Evolutionary conservation across 2,797 vertebrate species (phyloP).

Genomic region (Schizopygopsis pylzovi): DNA sequence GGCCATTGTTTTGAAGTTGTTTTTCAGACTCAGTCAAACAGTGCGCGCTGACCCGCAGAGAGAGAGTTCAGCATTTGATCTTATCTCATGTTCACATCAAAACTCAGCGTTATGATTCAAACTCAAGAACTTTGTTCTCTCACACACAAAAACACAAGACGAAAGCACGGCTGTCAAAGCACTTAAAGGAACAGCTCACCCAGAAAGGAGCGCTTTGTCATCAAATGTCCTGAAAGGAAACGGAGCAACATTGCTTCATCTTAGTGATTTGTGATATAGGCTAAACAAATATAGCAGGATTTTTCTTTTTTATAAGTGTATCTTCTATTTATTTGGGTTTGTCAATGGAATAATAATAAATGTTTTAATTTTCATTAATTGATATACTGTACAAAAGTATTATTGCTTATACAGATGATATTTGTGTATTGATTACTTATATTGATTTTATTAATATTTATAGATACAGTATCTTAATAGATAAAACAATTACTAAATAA

Average conservation of each 20-base stretch:
- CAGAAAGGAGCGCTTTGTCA: background rate
- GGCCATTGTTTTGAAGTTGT: constrained; percentile 42
- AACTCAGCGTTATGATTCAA: constrained; percentile 17
- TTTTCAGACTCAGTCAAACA: constrained; percentile 38
- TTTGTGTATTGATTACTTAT: background rate
- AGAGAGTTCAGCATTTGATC: constrained; percentile 27
- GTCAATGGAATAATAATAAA: background rate
- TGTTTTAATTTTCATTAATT: background rate
- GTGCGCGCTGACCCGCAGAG: constrained; percentile 28
- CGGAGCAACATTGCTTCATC: background rate
- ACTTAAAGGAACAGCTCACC: background rate
- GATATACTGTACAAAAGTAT: background rate
- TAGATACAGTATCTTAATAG: no score
- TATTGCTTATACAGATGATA: background rate
- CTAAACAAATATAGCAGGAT: background rate
- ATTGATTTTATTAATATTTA: background rate
- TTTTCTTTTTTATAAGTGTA: background rate
- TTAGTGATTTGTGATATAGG: background rate
- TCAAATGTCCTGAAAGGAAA: background rate
- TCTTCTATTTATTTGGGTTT: background rate
- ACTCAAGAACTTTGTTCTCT: constrained; percentile 38
- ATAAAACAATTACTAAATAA: no score
- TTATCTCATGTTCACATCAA: constrained; percentile 39
- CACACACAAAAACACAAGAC: constrained; percentile 15
- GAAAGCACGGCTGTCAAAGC: background rate